These are phyloP conservation scores for Rhopalosiphum nymphaeae DNA, from an alignment of 2,888 invertebrate genomes.

Conservation along the genomic window DNA sequence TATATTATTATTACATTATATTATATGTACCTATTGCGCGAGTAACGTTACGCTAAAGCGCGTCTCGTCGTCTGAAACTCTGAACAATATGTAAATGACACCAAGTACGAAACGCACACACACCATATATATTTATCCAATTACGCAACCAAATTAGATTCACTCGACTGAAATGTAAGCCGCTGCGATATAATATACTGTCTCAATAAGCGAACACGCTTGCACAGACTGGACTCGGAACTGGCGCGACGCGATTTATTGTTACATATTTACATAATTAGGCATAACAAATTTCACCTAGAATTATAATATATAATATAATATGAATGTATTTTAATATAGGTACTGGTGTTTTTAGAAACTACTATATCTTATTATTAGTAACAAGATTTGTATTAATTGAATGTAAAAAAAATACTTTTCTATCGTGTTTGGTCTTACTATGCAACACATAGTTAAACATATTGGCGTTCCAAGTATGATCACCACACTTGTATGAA, in stretches of 20 bases:
- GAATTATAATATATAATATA: background rate
- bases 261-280: background rate
- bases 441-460: background rate
- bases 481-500: background rate
- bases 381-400: background rate
- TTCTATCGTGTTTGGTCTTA: background rate
- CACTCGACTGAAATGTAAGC: background rate
- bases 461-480: background rate
- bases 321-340: background rate
- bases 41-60: background rate
- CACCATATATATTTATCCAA: background rate
- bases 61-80: background rate
- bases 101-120: background rate
- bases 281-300: background rate
- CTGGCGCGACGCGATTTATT: background rate
- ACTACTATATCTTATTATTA: background rate
- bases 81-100: slow-evolving; percentile 29
- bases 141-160: slow-evolving; percentile 38
- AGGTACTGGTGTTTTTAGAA: background rate
- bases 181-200: background rate
- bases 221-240: background rate
- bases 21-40: background rate
- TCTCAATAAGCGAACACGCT: background rate
- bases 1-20: slow-evolving; percentile 4
- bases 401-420: background rate